Evolutionary conservation across 2,888 invertebrate species (phyloP).

Genomic region (Pegoplata infirma): DNA sequence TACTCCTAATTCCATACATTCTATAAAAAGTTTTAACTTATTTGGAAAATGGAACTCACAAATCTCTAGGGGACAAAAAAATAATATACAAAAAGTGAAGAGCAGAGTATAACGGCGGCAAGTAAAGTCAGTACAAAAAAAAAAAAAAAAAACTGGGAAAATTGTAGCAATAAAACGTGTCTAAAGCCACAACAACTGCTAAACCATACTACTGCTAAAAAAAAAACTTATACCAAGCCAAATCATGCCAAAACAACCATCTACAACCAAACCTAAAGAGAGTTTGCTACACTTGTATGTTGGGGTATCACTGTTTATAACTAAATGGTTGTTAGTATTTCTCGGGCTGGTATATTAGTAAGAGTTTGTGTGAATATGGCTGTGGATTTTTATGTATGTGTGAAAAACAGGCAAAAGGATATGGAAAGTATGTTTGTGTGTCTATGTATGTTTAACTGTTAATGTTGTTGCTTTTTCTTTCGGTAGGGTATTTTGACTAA

Average conservation of each 20-base stretch:
- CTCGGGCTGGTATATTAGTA: background rate
- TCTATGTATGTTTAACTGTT: background rate
- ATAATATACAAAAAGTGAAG: background rate
- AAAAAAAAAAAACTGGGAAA: background rate
- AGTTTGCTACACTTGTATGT: too few relatives aligned
- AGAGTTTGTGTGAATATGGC: conserved; percentile 19
- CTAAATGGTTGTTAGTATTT: conserved; percentile 28
- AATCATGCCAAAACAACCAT: background rate
- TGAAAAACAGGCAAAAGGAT: conserved; percentile 20
- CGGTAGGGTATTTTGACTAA: conserved; percentile 41
- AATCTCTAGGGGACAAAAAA: conserved; percentile 14
- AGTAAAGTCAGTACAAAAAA: conserved; percentile 1
- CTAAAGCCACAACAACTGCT: conserved; percentile 35
- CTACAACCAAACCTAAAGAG: background rate
- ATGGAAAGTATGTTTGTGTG: background rate
- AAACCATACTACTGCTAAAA: conserved; percentile 7
- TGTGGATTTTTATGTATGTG: conserved; percentile 52
- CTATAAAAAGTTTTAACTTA: conserved; percentile 32
- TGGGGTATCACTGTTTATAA: conserved; percentile 2
- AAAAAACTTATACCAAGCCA: background rate
- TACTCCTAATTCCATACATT: too few relatives aligned
- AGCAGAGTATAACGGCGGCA: background rate
- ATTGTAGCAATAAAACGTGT: conserved; percentile 29
- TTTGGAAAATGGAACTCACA: conserved; percentile 27
- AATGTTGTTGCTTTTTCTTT: conserved; percentile 35